Conservation (phyloP, 1,140 invertebrate species). For the Reticulitermes speratus region DNA sequence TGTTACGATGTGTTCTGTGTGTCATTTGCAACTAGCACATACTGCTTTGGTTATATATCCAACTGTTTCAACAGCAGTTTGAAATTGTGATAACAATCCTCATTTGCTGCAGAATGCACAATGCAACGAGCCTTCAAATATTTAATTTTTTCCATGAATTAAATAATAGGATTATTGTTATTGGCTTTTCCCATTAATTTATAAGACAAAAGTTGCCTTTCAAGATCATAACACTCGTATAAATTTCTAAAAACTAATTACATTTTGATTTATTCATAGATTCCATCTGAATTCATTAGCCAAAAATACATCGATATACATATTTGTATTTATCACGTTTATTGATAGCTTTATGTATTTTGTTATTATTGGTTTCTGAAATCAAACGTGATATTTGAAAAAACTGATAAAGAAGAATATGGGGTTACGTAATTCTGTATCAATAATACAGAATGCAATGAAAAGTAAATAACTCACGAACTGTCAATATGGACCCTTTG, state of each 20-base stretch:
- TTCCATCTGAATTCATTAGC: not conserved
- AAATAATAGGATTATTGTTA: not conserved
- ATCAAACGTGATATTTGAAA: not conserved
- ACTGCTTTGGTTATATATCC: not conserved
- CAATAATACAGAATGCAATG: not conserved
- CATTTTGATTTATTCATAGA: not conserved
- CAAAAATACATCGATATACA: not conserved
- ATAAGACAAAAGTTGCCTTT: not conserved
- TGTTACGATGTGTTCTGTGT: too few relatives aligned
- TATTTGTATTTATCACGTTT: not conserved
- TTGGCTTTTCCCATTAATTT: not conserved
- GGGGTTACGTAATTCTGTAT: not conserved
- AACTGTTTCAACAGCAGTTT: not conserved
- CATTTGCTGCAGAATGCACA: not conserved
- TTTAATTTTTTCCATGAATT: not conserved
- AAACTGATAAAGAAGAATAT: not conserved
- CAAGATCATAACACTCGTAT: not conserved
- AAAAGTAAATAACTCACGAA: not conserved
- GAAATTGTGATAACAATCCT: not conserved
- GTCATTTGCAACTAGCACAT: too few relatives aligned
- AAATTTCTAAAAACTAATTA: not conserved
- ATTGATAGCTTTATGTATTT: not conserved
- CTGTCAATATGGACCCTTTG: not conserved
- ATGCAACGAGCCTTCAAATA: not conserved
- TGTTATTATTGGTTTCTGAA: not conserved